These are phyloP conservation scores for Mesembrinibis cayennensis DNA, from an alignment of 2,113 vertebrate genomes.

Conservation along the genomic window DNA sequence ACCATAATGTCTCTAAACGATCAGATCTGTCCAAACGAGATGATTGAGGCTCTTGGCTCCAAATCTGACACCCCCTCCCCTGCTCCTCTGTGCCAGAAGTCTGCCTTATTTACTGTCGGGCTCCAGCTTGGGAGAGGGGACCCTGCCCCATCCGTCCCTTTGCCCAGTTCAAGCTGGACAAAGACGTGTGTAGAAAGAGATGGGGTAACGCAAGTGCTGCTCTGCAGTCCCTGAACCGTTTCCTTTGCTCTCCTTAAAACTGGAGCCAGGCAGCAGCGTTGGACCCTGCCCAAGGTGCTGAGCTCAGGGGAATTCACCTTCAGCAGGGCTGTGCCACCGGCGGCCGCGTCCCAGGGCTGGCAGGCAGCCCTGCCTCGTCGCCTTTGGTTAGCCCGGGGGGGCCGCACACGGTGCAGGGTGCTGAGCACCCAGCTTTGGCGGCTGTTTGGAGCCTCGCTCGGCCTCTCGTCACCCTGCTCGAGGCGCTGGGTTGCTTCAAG, in stretches of 20 bases:
- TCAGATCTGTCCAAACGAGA: background rate
- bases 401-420: background rate
- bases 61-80: too few species aligned
- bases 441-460: accelerated
- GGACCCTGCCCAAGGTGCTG: background rate
- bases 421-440: background rate
- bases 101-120: background rate
- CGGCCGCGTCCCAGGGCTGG: accelerated
- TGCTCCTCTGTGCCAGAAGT: background rate
- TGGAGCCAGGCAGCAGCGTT: background rate
- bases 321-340: background rate
- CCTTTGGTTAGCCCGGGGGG: background rate
- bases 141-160: background rate
- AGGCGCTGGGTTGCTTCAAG: background rate
- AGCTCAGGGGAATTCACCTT: background rate
- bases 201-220: background rate
- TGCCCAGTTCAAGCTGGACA: background rate
- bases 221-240: background rate
- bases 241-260: background rate
- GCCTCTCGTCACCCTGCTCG: background rate
- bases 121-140: background rate
- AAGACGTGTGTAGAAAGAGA: accelerated
- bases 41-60: background rate
- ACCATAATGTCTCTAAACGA: accelerated
- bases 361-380: background rate